Percentiles rank a stretch among this genome's conserved stretches.
These are phyloP conservation scores for Paramormyrops hopkinsi DNA, from an alignment of 2,797 vertebrate genomes.

Conservation along the genomic window DNA sequence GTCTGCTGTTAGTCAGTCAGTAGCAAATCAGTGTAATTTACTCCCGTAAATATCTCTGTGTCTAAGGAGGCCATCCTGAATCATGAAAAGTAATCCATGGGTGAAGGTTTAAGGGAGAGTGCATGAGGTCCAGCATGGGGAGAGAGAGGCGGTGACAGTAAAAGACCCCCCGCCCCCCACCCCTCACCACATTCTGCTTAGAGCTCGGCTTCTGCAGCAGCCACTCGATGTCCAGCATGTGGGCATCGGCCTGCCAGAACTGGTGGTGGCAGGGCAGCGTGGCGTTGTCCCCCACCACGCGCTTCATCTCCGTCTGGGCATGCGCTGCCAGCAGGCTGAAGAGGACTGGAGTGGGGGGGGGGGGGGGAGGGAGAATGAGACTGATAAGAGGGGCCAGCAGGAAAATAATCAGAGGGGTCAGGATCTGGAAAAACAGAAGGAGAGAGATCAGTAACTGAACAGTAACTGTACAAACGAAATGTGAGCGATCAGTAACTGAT, in stretches of 20 bases:
- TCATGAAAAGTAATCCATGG: neutral
- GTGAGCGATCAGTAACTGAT: neutral
- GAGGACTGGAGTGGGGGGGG: slow-evolving; percentile 37
- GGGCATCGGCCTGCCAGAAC: slow-evolving; percentile 71
- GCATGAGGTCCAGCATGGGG: neutral
- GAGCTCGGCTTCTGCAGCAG: slow-evolving; percentile 72
- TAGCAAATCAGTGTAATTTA: neutral
- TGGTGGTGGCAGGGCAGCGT: slow-evolving; percentile 84
- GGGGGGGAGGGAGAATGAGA: slow-evolving; percentile 21
- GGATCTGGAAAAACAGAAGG: neutral
- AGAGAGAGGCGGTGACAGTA: neutral
- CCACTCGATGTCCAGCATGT: slow-evolving; percentile 87
- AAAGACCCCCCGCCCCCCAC: neutral
- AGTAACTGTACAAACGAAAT: neutral
- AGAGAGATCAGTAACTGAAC: neutral
- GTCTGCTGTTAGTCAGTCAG: neutral
- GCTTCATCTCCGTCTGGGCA: slow-evolving; percentile 79
- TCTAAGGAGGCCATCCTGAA: neutral
- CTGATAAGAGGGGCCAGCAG: neutral
- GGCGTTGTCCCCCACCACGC: slow-evolving; percentile 80
- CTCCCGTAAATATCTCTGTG: neutral
- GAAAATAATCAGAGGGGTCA: neutral
- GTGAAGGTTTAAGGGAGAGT: neutral
- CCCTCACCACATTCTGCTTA: slow-evolving; percentile 74
- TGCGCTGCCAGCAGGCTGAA: slow-evolving; percentile 43